Evolutionary conservation across 2,888 invertebrate genomes (phyloP), one percentile per base, ranked within the genome.

Genomic region (Argyra leucocephala): DNA sequence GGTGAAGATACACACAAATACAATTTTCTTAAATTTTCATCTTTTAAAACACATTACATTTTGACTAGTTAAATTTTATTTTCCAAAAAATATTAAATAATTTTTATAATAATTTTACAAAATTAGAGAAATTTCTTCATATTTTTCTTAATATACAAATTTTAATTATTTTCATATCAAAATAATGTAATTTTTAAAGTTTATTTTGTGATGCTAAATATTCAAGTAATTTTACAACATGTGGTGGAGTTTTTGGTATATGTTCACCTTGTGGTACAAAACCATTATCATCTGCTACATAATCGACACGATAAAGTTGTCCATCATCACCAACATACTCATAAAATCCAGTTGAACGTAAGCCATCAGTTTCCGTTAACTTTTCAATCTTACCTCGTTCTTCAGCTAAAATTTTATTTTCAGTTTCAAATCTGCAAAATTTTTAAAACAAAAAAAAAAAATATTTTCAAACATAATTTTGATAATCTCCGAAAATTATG

Each of bases 321-420:
- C 83, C 83, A 72, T 84, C 84, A 63, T 85, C 85, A 1, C 86
- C 88, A 1, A 87, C 83, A 74, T 86, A 88, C 71, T 87, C 84
- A 74, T 83, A 88, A 74, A 85, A 87, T 3, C 88, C 88, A 65
- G 80, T 82, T 1, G 86, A 85, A 65, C 83, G 82, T 62, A 88
- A 83, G 1, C 84, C 85, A 2, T 81, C 82, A 22, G 82, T 82
- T 23, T 76, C 72, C 0, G 83, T 81, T 15, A 81, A 72, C 69
- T 82, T 80, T 70, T 85, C 85, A 22, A 87, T 81, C 71, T 80
- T 81, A 22, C 87, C 88, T 3, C 68, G 71, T 71, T 85, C 85
- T 62, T 81, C 73, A 9, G 81, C 83, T 6, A 70, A 64, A 72
- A 82, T 85, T 18, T 85, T 85, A 69, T 86, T 81, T 57, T 81